Evolutionary conservation across 2,797 vertebrate genomes (phyloP).

Genomic region (Parotocinclus haroldoi): DNA sequence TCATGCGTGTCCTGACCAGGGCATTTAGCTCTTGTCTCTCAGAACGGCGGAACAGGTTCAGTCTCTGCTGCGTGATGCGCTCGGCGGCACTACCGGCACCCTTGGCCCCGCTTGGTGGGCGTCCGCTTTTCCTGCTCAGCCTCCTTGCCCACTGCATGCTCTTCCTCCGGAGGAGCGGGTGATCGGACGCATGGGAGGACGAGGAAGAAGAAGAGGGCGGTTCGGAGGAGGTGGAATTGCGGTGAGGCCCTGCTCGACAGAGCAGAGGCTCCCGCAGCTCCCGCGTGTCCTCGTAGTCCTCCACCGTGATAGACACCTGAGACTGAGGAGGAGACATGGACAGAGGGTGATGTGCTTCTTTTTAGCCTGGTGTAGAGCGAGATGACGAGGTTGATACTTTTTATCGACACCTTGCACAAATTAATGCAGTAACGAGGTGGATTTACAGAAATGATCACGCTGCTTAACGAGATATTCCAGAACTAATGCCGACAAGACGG

Average conservation of each 20-base stretch:
- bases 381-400: too few species aligned
- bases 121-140: conserved; percentile 76
- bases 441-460: too few species aligned
- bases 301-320: conserved; percentile 80
- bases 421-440: too few species aligned
- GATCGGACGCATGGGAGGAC: conserved; percentile 74
- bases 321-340: conserved; percentile 60
- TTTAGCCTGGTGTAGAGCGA: too few species aligned
- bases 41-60: conserved; percentile 77
- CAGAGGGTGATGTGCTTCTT: too few species aligned
- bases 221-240: conserved; percentile 79
- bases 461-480: too few species aligned
- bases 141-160: conserved; percentile 84
- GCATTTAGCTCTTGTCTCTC: conserved; percentile 82
- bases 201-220: conserved; percentile 62
- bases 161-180: conserved; percentile 79
- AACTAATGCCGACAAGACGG: too few species aligned
- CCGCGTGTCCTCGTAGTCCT: conserved; percentile 80
- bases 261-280: conserved; percentile 75
- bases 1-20: conserved; percentile 79
- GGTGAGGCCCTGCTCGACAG: conserved; percentile 67
- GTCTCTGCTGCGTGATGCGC: conserved; percentile 80
- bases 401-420: too few species aligned
- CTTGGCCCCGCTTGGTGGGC: conserved; percentile 67
- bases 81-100: conserved; percentile 73